Conservation (phyloP, 2,888 invertebrate species). For the Cheiracanthium punctorium region DNA sequence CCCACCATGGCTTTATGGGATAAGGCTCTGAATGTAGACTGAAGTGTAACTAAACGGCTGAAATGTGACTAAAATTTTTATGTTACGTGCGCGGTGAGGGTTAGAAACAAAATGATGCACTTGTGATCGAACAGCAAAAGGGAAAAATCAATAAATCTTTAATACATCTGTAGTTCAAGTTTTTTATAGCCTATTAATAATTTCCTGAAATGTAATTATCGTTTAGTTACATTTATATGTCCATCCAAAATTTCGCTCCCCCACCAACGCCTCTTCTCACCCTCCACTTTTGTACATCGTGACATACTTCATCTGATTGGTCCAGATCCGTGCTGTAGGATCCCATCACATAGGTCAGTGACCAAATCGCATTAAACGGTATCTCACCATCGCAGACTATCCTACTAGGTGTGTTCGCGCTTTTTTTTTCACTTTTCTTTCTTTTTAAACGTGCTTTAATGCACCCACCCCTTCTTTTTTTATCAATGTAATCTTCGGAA, state of each 20-base stretch:
- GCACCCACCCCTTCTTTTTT: not conserved
- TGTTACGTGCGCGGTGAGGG: too few relatives aligned
- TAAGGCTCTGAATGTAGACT: too few relatives aligned
- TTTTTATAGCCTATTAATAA: not conserved
- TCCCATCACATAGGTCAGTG: not conserved
- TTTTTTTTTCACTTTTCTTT: not conserved
- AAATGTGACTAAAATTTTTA: too few relatives aligned
- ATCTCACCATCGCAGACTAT: slow-evolving; percentile 7
- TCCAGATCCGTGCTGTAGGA: not conserved
- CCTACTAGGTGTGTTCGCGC: not conserved
- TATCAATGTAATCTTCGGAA: not conserved
- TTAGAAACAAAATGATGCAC: too few relatives aligned
- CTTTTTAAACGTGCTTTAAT: not conserved
- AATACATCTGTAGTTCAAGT: not conserved
- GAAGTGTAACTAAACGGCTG: too few relatives aligned
- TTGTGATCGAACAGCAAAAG: too few relatives aligned
- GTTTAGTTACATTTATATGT: not conserved
- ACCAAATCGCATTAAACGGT: slow-evolving; percentile 5
- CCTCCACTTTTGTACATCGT: not conserved
- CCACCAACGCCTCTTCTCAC: not conserved
- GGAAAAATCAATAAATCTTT: not conserved
- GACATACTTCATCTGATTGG: not conserved
- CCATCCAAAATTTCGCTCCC: too few relatives aligned
- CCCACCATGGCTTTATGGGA: too few relatives aligned
- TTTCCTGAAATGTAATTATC: not conserved